Base-by-base conservation (phyloP, 2,113 vertebrate genomes). In the Abramis brama region DNA sequence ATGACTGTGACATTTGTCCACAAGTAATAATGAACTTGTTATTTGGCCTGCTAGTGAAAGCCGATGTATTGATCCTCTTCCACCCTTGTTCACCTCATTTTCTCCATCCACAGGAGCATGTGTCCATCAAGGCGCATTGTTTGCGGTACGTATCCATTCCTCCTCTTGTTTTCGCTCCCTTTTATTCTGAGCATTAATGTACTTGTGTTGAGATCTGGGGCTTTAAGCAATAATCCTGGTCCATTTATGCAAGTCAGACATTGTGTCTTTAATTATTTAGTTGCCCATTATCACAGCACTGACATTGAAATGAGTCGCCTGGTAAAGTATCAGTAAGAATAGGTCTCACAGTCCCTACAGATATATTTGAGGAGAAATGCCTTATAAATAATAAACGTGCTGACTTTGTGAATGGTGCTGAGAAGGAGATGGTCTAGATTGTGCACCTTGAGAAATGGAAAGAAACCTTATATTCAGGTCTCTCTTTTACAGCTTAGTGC, bases 41-140 rank as follows among this genome's bases (percentile, higher is more conserved):
- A 59, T 39, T 80, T 52, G 60, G 76, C 88, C 33, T 88, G n/a
- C 66, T 62, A 2, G 82, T 43, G 52, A 62, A 78, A 36, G 47
- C 39, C 84, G 36, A 19, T 73, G 70, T 64, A 74, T 84, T 87
- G 82, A 90, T 57, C 66, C 4, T 87, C 75, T 33, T 74, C 30
- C 52, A 23, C 23, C 50, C 9, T 36, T 21, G 10, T 55, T 23
- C 7, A 84, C 52, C 33, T 59, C 17, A 11, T 62, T 83, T 50
- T 57, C n/a, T 77, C 47, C 75, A 45, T 79, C 84, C 66, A 6
- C 91, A 99, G 98, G 97, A 96, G 93, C 93, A 82, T 99, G 98
- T 92, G 55, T 95, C 94, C 94, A 95, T 89, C 94, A 94, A 13
- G 97, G 96, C 85, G 92, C 92, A 17, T 88, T 94, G 57, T 88